Evolutionary conservation across 1,140 invertebrate species (phyloP), one percentile per base, ranked within the genome.

Genomic region (Dufourea novaeangliae): DNA sequence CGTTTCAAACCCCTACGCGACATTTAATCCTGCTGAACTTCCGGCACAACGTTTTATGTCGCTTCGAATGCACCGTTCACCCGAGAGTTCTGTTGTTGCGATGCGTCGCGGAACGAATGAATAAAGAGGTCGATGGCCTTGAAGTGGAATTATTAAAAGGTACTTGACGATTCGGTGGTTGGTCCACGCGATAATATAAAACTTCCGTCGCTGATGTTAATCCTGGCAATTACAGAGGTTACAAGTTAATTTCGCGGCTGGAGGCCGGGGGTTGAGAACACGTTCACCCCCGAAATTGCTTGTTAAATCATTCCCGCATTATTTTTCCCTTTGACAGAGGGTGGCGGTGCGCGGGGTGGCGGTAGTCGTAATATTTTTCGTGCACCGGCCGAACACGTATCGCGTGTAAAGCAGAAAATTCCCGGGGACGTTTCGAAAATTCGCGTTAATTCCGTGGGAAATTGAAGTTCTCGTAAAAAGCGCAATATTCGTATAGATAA

Each of bases 381-480:
- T 12, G 17, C 4, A 8, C 2, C n/a, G 27, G 1, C 1, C n/a
- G 64, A 25, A 50, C 64, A 6, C 59, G 59, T 64, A 52, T 34
- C 68, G 29, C 66, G 50, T 54, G 14, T 68, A 54, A 27, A 59
- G n/a, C 17, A 41, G 34, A 62, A 62, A 62, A 62, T 62, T 62
- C n/a, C 11, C 59, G 34, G 32, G 22, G 8, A 61, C 57, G 14
- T 50, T 63, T 46, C 70, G 59, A 27, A 63, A 72, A 37, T 37
- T 63, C 57, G 11, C 70, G 57, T 72, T 72, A 72, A 72, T 72
- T 72, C 25, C 56, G 37, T n/a, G 29, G 14, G 39, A 72, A 72
- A 72, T 72, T 72, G 56, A 72, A 72, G 57, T 72, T 72, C 41
- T 63, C 57, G 59, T 72, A 73, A 34, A 72, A 73, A 73, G 32